Evolutionary conservation across 2,888 invertebrate species (phyloP), one percentile per base, ranked within the genome.

Genomic region (Erynnis tages): DNA sequence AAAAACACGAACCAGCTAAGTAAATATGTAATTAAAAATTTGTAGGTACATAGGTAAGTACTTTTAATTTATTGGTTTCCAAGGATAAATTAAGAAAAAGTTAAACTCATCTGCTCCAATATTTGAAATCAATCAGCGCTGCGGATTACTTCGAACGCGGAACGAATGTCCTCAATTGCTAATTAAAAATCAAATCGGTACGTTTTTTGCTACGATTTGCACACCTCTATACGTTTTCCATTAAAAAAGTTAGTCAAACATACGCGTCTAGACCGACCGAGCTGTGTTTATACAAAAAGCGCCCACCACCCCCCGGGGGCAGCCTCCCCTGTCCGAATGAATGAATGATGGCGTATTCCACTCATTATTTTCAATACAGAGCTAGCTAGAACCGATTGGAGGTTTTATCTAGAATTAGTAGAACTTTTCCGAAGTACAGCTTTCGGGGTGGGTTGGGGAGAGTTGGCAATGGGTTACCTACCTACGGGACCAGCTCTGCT

Each of bases 331-430:
- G 48, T 23, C 13, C 45, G 37, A 38, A 43, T 52, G 46, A 50
- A 54, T 54, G 54, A 54, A 54, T 54, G 45, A 54, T 46, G 23
- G 40, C 23, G 38, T 46, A 50, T 48, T 54, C 56, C n/a, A n/a
- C n/a, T n/a, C n/a, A n/a, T n/a, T n/a, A n/a, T n/a, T n/a, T n/a
- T n/a, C n/a, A n/a, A n/a, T n/a, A n/a, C n/a, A n/a, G n/a, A n/a
- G n/a, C n/a, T n/a, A n/a, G n/a, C n/a, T n/a, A n/a, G n/a, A n/a
- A n/a, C n/a, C n/a, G n/a, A n/a, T n/a, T n/a, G n/a, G n/a, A n/a
- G n/a, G n/a, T n/a, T n/a, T n/a, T n/a, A n/a, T n/a, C n/a, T n/a
- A n/a, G n/a, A n/a, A n/a, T n/a, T n/a, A n/a, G n/a, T n/a, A n/a
- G n/a, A n/a, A n/a, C n/a, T n/a, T n/a, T n/a, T n/a, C n/a, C n/a